Evolutionary conservation across 2,888 invertebrate genomes (phyloP), one percentile per base, ranked within the genome.

Genomic region (Rotaria sp.): DNA sequence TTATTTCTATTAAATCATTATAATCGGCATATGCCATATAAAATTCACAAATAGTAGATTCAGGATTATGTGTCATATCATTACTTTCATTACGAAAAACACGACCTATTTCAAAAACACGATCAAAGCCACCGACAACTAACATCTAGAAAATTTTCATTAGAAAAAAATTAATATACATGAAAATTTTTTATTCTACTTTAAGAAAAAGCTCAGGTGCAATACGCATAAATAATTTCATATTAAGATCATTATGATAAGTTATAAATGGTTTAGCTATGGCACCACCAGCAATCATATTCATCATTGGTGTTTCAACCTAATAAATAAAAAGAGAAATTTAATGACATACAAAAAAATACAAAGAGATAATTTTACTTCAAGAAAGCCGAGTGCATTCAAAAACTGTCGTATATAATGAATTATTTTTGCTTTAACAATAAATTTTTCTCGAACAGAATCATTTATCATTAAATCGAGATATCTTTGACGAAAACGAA

Each of bases 21-120:
- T 98, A 99, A 92, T 99, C 99, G 30, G 99, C 99, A 92, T 99
- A 99, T 13, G 99, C 99, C 97, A 99, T 99, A 92, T 99, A 99
- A 92, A 99, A 99, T 92, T 99, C 99, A 90, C 97, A 97, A 18
- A 97, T 97, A 0, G 99, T 99, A 90, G 99, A 99, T 92, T 99
- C 99, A 0, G 99, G 99, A 92, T 99, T 99, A 90, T 99, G 99
- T 0, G 98, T 98, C 90, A 98, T 91, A 92, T 99, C 99, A 90
- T 99, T 99, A 86, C 99, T 97, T 92, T 99, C 99, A 92, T 99
- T 99, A 87, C 99, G 93, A 91, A 99, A 99, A 90, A 96, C 95
- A 88, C 97, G 93, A 4, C 93, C 93, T 85, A 93, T 92, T 89
- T 93, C 93, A 89, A 95, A 96, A 4, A 95, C 95, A 88, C 97